Evolutionary conservation across 2,113 vertebrate species (phyloP), one percentile per base, ranked within the genome.

Genomic region (Scophthalmus maximus): DNA sequence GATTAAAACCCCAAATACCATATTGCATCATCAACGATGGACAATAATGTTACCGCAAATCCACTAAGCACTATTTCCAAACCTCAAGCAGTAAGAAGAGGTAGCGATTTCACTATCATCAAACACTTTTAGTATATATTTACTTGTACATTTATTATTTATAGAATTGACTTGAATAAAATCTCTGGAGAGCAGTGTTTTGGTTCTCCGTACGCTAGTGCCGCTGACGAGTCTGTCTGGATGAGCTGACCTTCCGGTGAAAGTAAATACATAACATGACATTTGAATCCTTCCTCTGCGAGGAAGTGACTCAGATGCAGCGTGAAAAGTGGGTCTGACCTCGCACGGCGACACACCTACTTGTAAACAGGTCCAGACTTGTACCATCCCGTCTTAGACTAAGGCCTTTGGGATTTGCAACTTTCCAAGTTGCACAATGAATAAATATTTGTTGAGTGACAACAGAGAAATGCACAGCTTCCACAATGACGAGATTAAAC

Each of bases 401-500:
- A n/a, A 1, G 51, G 32, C 36, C 12, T 38, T 38, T n/a, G 42
- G 18, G 42, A 20, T 46, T 57, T 5, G 4, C 58, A 79, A 60
- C n/a, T 57, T 79, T 68, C 73, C 8, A 70, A 70, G 22, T 89
- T 91, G 77, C 83, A 34, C 71, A 86, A 90, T 44, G 22, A 61
- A 47, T 23, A 5, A 10, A 55, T 64, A 40, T 58, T 53, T 63
- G 51, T 40, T 6, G 18, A 14, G 23, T 65, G 62, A 78, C 53
- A 46, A 25, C 9, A 7, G 8, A 73, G 50, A 58, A 51, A 78
- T 69, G 32, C 9, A 32, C 26, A 86, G 42, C 55, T 56, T 78
- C 53, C 64, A 25, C 0, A 9, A 5, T 69, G 70, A 70, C 53
- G 60, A 44, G 6, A 42, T 10, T 15, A 2, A 68, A 44, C 38